Percentiles rank a stretch among this genome's conserved stretches.
Conservation (phyloP, 2,113 vertebrate species). For the Carollia perspicillata region DNA sequence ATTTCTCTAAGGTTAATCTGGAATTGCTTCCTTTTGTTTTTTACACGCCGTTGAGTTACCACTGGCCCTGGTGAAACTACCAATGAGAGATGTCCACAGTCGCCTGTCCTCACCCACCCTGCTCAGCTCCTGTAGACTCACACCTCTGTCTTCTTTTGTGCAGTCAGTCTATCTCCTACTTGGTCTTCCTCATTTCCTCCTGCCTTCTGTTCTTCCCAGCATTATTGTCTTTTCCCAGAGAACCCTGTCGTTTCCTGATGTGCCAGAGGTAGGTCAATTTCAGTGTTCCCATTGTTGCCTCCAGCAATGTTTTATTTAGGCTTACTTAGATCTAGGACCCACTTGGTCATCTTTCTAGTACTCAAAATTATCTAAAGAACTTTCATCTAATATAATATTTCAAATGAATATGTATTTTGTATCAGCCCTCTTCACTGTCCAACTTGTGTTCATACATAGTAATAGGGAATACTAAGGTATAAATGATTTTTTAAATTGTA, state of each 20-base stretch:
- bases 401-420: background rate
- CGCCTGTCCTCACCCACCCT: background rate
- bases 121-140: background rate
- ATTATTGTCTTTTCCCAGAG: background rate
- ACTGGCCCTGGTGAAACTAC: background rate
- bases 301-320: background rate
- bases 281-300: background rate
- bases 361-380: background rate
- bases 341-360: background rate
- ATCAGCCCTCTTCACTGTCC: background rate
- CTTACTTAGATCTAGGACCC: background rate
- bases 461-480: background rate
- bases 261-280: background rate
- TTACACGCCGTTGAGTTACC: background rate
- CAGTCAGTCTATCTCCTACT: background rate
- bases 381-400: background rate
- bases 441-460: no score
- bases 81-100: background rate
- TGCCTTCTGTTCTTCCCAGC: background rate
- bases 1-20: background rate
- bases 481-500: background rate
- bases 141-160: background rate
- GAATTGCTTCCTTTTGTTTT: background rate
- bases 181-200: background rate
- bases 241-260: background rate